Conservation (phyloP, 2,888 invertebrate species). For the Sminthurinus aureus region DNA sequence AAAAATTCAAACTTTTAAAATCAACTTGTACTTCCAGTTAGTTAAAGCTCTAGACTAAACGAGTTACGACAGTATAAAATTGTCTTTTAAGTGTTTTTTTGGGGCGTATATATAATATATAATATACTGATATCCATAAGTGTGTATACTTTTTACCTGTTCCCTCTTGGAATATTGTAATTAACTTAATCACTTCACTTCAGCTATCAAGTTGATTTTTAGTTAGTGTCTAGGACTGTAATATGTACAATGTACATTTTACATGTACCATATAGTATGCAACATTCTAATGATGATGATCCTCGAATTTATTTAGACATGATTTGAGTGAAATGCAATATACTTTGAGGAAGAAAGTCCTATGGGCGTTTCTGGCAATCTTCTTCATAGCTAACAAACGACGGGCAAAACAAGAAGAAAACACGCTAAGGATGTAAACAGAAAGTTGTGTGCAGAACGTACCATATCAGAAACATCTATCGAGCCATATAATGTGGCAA, state of each 20-base stretch:
- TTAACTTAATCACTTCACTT: neutral
- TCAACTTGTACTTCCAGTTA: neutral
- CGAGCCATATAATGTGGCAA: neutral
- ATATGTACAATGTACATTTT: neutral
- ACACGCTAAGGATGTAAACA: neutral
- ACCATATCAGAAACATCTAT: neutral
- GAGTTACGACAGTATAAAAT: neutral
- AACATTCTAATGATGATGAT: neutral
- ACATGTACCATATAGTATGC: neutral
- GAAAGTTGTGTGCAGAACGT: neutral
- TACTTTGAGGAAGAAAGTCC: neutral
- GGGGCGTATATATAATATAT: neutral
- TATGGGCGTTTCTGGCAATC: conserved; percentile 10
- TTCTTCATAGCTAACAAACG: neutral
- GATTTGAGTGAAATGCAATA: neutral
- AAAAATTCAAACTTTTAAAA: neutral
- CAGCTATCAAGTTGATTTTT: neutral
- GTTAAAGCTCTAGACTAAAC: neutral
- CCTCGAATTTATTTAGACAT: neutral
- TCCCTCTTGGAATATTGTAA: neutral
- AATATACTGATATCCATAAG: too few species aligned
- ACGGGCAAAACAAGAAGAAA: conserved; percentile 6
- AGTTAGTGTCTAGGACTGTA: neutral
- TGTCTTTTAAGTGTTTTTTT: neutral
- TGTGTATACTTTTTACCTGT: neutral